Base-by-base conservation (phyloP, 1,140 invertebrate genomes). In the Drosophila santomea region DNA sequence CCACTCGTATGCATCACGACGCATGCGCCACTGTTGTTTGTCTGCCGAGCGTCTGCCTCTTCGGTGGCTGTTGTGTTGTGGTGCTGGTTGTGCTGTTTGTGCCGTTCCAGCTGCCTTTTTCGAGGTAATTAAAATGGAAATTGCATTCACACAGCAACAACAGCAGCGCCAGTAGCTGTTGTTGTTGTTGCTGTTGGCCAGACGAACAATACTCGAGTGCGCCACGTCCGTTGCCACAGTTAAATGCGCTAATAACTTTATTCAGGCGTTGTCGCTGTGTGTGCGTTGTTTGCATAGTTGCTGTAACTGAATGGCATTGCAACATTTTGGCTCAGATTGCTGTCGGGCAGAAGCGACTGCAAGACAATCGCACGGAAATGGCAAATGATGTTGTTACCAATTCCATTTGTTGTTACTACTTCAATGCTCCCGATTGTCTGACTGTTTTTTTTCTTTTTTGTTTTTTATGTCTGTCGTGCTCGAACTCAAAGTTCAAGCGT, bases 241-340 rank as follows among this genome's bases (percentile, higher is more conserved):
- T 89, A 89, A 89, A 78, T 84, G 84, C 85, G 85, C 84, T 89
- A 89, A 89, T 89, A 89, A 89, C 84, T 89, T 90, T 89, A 89
- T 89, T 89, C 84, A 89, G 68, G 38, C 63, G 79, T 50, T 74
- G 68, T 66, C 64, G 41, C 20, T 28, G 20, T 23, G 48, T 50
- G 51, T 69, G 32, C 57, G 67, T 58, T 56, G 71, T 73, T 67
- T 67, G 45, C 60, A 67, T 51, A 66, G 67, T 67, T 57, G 67
- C 23, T 61, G 60, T 54, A 54, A 59, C 57, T 71, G 67, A 56
- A 44, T 86, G 79, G 81, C 74, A 88, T 83, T 86, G 83, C 83
- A 86, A 86, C 81, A 85, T 86, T 85, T 85, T 88, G 78, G 64
- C 62, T 72, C 61, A 76, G 83, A 86, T 86, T 76, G 80, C 71